Base-by-base conservation (phyloP, 2,797 vertebrate species). In the Poliocrania exsul region DNA sequence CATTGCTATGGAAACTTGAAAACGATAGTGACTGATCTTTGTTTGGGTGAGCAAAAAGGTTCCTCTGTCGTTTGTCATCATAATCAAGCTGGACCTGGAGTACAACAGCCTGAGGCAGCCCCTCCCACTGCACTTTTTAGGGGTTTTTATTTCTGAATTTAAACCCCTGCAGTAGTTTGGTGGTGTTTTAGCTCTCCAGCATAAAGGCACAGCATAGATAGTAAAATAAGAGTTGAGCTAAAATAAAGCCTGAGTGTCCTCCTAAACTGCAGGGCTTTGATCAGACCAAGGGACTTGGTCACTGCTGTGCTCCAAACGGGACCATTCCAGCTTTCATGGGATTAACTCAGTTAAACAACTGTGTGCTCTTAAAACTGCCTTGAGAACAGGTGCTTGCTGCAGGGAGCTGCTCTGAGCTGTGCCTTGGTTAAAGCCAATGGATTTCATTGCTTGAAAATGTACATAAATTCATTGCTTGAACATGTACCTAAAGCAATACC, bases 1-100 rank as follows among this genome's bases (percentile, higher is more conserved):
- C 91, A 95, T 93, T 91, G 79, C 82, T 96, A 92, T 90, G 89
- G 93, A 92, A 95, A 94, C 89, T 93, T 96, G 83, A 90, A 88
- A 94, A 74, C 0, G 5, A 31, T 37, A 77, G 73, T 42, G 49
- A 70, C 72, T 90, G 72, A 82, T 95, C 86, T 91, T 79, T 91
- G 74, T 96, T 95, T 81, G 86, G 92, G 80, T 69, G 83, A 90
- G 8, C 71, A 37, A 47, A 83, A 65, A 73, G 58, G 64, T 85
- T 94, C 62, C n/a, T 93, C 60, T 86, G 88, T 75, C 85, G 54
- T 88, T 88, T 90, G 24, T 78, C 71, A 74, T 90, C 86, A 72
- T 20, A 46, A 65, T 81, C 57, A 94, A 88, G 24, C 80, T 74
- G 70, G 75, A 86, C 67, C 61, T 78, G 49, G 14, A 69, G 11